Evolutionary conservation across 2,797 vertebrate genomes (phyloP).

Genomic region (Pteronotus mesoamericanus): DNA sequence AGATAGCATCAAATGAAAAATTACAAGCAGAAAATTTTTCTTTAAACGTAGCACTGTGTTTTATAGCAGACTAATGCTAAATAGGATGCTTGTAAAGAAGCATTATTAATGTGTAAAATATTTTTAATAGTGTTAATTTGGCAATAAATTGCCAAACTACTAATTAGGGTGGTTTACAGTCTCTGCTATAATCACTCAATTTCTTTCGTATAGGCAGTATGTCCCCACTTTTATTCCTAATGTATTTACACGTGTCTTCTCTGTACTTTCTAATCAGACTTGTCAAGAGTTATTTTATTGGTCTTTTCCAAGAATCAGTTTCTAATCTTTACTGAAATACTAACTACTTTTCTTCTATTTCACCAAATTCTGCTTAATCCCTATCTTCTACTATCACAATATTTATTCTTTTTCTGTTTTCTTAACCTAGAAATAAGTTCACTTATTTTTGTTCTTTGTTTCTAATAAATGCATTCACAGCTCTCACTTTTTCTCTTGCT

Average conservation of each 20-base stretch:
- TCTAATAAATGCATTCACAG: not conserved
- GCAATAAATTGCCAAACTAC: not conserved
- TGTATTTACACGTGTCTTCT: not conserved
- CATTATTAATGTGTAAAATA: not conserved
- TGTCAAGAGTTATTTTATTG: not conserved
- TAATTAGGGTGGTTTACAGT: not conserved
- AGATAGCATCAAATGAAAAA: not conserved
- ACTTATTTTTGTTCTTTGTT: slow-evolving; percentile 42
- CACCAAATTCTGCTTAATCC: not conserved
- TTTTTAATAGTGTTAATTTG: not conserved
- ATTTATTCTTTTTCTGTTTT: not conserved
- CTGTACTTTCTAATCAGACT: not conserved
- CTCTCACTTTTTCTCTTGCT: slow-evolving; percentile 22
- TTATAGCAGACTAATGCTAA: not conserved
- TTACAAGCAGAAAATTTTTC: not conserved
- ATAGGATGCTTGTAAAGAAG: not conserved
- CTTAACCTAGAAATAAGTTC: not conserved
- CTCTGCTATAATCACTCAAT: not conserved
- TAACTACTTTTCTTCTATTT: not conserved
- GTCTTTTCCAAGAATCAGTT: slow-evolving; percentile 15
- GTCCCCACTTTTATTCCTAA: not conserved
- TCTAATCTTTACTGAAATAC: not conserved
- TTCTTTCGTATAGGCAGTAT: not conserved
- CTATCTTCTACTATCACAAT: not conserved
- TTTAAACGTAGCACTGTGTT: not conserved